Conservation (phyloP, 2,797 vertebrate species). For the Oreochromis mossambicus region DNA sequence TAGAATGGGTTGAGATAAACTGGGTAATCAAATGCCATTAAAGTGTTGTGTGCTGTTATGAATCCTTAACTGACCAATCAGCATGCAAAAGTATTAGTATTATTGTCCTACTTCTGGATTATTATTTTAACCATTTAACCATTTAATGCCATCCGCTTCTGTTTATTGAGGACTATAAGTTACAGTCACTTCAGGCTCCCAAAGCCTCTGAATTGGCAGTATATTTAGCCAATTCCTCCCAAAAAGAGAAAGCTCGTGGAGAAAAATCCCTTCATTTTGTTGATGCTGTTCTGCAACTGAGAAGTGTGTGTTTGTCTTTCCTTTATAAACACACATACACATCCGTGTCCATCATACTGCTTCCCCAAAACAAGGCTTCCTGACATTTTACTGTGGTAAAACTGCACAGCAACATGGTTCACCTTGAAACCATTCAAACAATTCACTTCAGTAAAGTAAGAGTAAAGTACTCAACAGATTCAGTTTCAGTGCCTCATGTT, state of each 20-base stretch:
- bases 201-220: neutral
- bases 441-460: neutral
- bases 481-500: neutral
- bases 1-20: neutral
- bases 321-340: neutral
- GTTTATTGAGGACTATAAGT: rapidly evolving
- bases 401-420: neutral
- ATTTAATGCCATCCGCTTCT: neutral
- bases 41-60: neutral
- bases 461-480: neutral
- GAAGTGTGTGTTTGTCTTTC: neutral
- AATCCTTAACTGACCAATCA: neutral
- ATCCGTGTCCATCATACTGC: neutral
- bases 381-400: neutral
- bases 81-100: neutral
- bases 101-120: neutral
- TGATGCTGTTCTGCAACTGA: neutral
- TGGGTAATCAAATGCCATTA: neutral
- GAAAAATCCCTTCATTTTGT: neutral
- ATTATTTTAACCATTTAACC: neutral
- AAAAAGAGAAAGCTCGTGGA: neutral
- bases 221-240: neutral
- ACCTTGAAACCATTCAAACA: neutral
- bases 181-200: neutral
- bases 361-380: neutral